Evolutionary conservation across 2,797 vertebrate species (phyloP), one percentile per base, ranked within the genome.

Genomic region (Phylloscopus collybita): DNA sequence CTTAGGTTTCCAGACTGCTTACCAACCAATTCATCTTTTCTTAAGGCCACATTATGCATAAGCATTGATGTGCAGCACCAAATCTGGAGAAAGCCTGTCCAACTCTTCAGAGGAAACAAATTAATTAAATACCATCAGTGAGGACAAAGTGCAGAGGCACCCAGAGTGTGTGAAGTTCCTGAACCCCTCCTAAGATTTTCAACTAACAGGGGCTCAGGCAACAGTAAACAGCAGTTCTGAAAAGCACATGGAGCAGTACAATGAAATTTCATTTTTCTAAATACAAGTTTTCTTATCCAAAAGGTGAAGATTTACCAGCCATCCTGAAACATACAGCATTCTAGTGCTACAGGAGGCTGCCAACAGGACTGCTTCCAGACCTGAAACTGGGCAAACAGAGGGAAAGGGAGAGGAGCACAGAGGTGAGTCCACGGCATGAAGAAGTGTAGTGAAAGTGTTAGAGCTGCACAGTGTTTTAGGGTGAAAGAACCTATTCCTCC

Each of bases 1-100:
- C 86, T 93, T 50, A 57, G 60, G 86, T 91, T 95, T 92, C 34
- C 64, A 73, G 36, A 62, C 88, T 86, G 66, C 49, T 79, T 70
- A 84, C 66, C 70, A 84, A 84, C 66, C 70, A 84, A 76, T 76
- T 93, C 60, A 60, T 94, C 80, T 94, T 95, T 92, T 93, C 76
- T 92, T 95, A 56, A 90, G 83, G 66, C n/a, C 36, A 53, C 36
- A 30, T 88, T 92, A 94, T 65, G 70, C 44, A 9, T 45, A 75
- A 90, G 26, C 56, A 75, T 66, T 88, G 86, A 62, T 19, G 57
- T 53, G 56, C 49, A 69, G 44, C 72, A 90, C 16, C 49, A 90
- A 81, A 93, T 73, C 56, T 57, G 38, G 45, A 91, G 45, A 73
- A 95, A 93, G 47, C 13, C 59, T 72, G 44, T 70, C n/a, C 70